Evolutionary conservation across 1,140 invertebrate genomes (phyloP).

Genomic region (Drosophila nannoptera): DNA sequence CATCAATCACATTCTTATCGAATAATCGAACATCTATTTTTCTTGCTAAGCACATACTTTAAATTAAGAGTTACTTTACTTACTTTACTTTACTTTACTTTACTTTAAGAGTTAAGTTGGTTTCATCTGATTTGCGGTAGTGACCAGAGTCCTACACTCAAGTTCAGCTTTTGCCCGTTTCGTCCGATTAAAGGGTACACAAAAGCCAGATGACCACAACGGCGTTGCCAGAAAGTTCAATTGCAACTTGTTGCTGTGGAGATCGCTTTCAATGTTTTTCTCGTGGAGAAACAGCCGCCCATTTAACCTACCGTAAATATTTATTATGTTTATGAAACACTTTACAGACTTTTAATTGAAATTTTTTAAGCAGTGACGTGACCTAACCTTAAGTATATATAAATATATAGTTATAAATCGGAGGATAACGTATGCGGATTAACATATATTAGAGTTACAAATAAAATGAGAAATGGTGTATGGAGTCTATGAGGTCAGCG

Average conservation of each 20-base stretch:
- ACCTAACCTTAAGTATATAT: conserved; percentile 48
- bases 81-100: too few species aligned
- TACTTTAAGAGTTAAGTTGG: too few species aligned
- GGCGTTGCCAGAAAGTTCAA: not conserved
- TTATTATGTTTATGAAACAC: conserved; percentile 78
- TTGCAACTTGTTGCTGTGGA: conserved; percentile 30
- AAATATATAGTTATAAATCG: conserved; percentile 51
- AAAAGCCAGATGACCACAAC: too few species aligned
- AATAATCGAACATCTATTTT: too few species aligned
- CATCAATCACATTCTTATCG: too few species aligned
- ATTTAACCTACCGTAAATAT: conserved; percentile 75
- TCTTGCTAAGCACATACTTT: too few species aligned
- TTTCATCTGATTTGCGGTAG: too few species aligned
- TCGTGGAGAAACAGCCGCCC: not conserved
- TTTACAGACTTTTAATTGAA: conserved; percentile 75
- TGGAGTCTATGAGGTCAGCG: not conserved
- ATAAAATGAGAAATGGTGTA: conserved; percentile 25
- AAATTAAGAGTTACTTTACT: too few species aligned
- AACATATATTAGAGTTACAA: conserved; percentile 28
- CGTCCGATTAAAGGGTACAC: too few species aligned
- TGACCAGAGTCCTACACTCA: too few species aligned
- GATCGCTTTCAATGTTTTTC: too few species aligned
- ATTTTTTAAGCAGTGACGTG: conserved; percentile 66
- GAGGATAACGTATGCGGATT: conserved; percentile 27
- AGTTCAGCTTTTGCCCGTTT: too few species aligned